These are phyloP conservation scores for Drosophila dives DNA, from an alignment of 2,888 invertebrate genomes.

Conservation along the genomic window DNA sequence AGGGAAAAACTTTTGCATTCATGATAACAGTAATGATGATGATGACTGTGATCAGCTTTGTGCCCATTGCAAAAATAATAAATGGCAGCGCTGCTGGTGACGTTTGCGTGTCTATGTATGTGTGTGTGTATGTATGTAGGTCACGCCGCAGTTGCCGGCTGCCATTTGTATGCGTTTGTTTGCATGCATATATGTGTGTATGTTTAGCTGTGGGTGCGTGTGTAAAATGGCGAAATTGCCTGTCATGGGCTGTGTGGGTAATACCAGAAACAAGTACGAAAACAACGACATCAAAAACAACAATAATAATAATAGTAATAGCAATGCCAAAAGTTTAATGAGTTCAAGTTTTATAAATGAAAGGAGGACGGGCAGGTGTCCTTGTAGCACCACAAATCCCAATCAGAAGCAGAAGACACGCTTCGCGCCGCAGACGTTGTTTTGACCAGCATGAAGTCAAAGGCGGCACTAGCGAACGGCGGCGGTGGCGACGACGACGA, in stretches of 20 bases:
- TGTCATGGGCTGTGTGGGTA: slow-evolving; percentile 59
- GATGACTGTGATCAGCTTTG: slow-evolving; percentile 52
- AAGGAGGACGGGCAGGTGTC: slow-evolving; percentile 69
- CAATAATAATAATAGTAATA: slow-evolving; percentile 45
- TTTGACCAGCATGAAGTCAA: slow-evolving; percentile 33
- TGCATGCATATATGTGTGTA: slow-evolving; percentile 7
- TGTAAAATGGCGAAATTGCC: slow-evolving; percentile 56
- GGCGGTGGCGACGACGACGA: slow-evolving; percentile 23
- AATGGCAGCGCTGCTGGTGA: slow-evolving; percentile 48
- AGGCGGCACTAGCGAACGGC: slow-evolving; percentile 19
- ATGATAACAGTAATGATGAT: slow-evolving; percentile 22
- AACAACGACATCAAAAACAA: slow-evolving; percentile 15
- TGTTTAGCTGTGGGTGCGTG: slow-evolving; percentile 38
- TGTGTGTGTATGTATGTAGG: slow-evolving; percentile 44
- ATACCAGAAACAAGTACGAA: slow-evolving; percentile 54
- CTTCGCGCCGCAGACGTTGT: slow-evolving; percentile 57
- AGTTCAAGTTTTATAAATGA: slow-evolving; percentile 79
- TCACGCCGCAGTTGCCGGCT: slow-evolving; percentile 46
- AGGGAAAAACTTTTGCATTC: slow-evolving; percentile 43
- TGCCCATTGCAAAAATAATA: slow-evolving; percentile 59
- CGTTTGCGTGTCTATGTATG: slow-evolving; percentile 29
- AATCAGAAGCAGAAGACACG: slow-evolving; percentile 61
- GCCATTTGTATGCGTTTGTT: slow-evolving; percentile 52
- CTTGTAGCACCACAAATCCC: slow-evolving; percentile 61
- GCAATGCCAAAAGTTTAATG: slow-evolving; percentile 77